These are phyloP conservation scores for Phacellophora camtschatica DNA, from an alignment of 30 jellyfish, hydroid and myxozoan species.

Conservation along the genomic window DNA sequence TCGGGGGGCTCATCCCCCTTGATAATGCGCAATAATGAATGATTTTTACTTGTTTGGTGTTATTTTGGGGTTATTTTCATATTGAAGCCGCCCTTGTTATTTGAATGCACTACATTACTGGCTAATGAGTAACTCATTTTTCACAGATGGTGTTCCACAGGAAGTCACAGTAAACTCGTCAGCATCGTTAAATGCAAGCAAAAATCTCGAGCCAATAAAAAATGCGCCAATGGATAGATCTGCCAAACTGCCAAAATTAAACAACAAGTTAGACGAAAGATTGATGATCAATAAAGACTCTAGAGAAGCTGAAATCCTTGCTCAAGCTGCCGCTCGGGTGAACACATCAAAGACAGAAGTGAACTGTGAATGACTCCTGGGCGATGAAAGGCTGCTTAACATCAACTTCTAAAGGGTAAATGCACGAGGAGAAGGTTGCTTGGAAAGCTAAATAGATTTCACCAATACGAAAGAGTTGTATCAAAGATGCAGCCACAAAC, in stretches of 20 bases:
- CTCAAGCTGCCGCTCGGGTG: constrained; percentile 62
- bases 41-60: neutral
- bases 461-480: too few relatives aligned
- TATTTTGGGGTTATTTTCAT: too few relatives aligned
- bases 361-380: constrained; percentile 46
- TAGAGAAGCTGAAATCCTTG: constrained; percentile 46
- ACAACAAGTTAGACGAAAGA: constrained; percentile 39
- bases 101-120: neutral
- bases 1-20: too few relatives aligned
- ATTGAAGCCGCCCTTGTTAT: too few relatives aligned
- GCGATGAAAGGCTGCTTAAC: too few relatives aligned
- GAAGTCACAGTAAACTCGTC: constrained; percentile 29
- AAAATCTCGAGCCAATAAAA: neutral
- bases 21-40: too few relatives aligned
- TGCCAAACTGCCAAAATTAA: constrained; percentile 46
- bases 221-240: neutral
- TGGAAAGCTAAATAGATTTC: too few relatives aligned
- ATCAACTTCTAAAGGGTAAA: too few relatives aligned
- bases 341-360: neutral
- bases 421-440: too few relatives aligned
- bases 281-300: constrained; percentile 39
- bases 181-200: neutral
- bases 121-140: neutral
- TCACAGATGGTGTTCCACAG: constrained; percentile 54
- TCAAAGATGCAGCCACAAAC: too few relatives aligned